phyloP scores from a whole-genome alignment of 2,113 vertebrate genomes.

The Barnardius zonarius region DNA sequence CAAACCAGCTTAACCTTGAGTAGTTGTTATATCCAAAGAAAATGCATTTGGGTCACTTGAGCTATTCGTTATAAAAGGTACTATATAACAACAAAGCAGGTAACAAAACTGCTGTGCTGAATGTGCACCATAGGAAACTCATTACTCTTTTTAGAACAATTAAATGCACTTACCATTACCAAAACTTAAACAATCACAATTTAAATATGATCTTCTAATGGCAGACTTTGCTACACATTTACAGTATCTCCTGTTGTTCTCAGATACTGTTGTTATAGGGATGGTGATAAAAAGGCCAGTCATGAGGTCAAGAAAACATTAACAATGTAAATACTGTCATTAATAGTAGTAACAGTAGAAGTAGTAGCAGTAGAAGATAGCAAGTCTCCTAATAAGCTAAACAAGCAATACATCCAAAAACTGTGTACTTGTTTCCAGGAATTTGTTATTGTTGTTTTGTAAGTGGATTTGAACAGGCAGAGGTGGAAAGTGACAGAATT shows the following conservation, averaged over 20 bases:
- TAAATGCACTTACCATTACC: background rate
- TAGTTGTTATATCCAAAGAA: background rate
- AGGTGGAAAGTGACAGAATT: background rate
- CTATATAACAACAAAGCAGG: background rate
- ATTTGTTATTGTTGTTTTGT: background rate
- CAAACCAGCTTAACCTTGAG: background rate
- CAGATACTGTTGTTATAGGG: background rate
- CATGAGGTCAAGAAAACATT: background rate
- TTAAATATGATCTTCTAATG: background rate
- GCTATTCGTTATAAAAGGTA: background rate
- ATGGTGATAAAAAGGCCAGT: background rate
- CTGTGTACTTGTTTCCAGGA: background rate
- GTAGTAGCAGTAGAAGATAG: background rate
- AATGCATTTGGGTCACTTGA: background rate
- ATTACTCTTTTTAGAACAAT: background rate
- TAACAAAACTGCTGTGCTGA: background rate
- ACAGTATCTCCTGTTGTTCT: background rate
- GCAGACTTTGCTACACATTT: background rate
- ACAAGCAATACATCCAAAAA: background rate
- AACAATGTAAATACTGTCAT: background rate
- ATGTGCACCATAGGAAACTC: background rate
- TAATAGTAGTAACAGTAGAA: too few relatives aligned
- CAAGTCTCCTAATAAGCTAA: background rate
- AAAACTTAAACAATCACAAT: background rate
- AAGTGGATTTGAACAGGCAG: background rate